phyloP scores from a whole-genome alignment of 2,888 invertebrate genomes.

The Sarcophaga variegata region DNA sequence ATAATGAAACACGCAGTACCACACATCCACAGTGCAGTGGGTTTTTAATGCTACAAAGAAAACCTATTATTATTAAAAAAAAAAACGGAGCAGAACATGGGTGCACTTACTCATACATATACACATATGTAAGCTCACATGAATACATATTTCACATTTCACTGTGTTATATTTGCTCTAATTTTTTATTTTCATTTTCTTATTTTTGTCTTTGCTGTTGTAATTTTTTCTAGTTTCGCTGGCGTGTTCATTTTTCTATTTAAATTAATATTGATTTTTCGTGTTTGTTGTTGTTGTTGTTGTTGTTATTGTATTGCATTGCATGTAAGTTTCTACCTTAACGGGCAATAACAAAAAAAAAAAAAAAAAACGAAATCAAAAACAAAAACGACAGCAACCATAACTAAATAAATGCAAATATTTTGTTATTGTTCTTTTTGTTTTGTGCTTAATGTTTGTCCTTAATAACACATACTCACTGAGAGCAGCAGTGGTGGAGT shows the following conservation, averaged over 20 bases:
- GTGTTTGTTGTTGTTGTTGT: not conserved
- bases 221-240: slow-evolving; percentile 20
- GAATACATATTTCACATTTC: not conserved
- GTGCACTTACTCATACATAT: not conserved
- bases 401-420: not conserved
- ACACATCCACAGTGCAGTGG: not conserved
- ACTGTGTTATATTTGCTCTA: not conserved
- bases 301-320: not conserved
- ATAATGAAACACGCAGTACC: slow-evolving; percentile 34
- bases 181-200: not conserved
- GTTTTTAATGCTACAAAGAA: not conserved
- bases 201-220: slow-evolving; percentile 17
- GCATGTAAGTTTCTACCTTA: not conserved
- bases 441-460: not conserved
- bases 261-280: slow-evolving; percentile 68
- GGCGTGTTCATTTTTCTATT: slow-evolving; percentile 60
- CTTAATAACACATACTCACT: not conserved
- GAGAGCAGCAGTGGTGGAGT: not conserved
- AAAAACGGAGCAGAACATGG: not conserved
- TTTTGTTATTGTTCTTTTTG: not conserved
- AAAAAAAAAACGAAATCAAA: too few species aligned
- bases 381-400: too few species aligned
- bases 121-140: too few species aligned
- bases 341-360: not conserved
- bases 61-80: not conserved